These are phyloP conservation scores for Myotis planiceps DNA, from an alignment of 2,797 vertebrate genomes.

Conservation along the genomic window DNA sequence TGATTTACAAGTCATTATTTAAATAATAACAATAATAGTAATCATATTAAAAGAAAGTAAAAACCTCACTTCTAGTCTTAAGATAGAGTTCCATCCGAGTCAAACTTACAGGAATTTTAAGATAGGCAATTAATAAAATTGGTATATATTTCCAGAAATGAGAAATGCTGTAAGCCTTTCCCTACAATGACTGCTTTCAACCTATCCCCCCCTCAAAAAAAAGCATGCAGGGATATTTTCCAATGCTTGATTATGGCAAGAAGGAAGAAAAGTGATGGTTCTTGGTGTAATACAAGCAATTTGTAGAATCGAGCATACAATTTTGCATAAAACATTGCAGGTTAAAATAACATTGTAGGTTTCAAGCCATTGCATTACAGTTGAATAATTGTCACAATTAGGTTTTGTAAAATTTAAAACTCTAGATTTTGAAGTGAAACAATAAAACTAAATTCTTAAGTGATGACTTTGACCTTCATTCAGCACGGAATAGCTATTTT, in stretches of 20 bases:
- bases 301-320: conserved; percentile 87
- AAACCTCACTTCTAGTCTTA: conserved; percentile 86
- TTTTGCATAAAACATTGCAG: conserved; percentile 88
- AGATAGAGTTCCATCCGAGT: conserved; percentile 86
- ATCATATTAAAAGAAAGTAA: conserved; percentile 66
- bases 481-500: conserved; percentile 93
- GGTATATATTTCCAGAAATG: conserved; percentile 83
- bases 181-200: conserved; percentile 83
- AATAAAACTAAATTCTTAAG: conserved; percentile 94
- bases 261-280: conserved; percentile 84
- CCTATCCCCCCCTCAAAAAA: conserved; percentile 53
- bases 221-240: conserved; percentile 88
- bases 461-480: conserved; percentile 95
- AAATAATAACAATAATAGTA: conserved; percentile 77
- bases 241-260: conserved; percentile 84
- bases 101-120: conserved; percentile 86
- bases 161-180: conserved; percentile 82
- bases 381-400: conserved; percentile 88
- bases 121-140: conserved; percentile 83
- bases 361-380: conserved; percentile 93
- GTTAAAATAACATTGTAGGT: conserved; percentile 87
- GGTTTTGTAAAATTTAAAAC: conserved; percentile 88
- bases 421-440: conserved; percentile 88
- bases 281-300: conserved; percentile 84
- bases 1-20: conserved; percentile 85